Evolutionary conservation across 2,888 invertebrate genomes (phyloP).

Genomic region (Lamellibrachia satsuma): DNA sequence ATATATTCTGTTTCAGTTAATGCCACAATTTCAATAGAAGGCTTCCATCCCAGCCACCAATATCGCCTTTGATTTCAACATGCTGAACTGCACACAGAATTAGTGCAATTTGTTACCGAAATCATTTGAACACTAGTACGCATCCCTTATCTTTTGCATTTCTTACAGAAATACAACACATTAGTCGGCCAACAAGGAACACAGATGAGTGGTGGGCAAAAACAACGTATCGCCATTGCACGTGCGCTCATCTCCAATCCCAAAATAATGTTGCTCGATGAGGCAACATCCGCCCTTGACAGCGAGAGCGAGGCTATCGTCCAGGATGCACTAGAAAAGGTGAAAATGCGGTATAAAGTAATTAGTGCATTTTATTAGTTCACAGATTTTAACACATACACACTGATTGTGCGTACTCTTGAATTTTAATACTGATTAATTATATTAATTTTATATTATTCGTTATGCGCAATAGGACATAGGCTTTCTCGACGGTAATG

Average conservation of each 20-base stretch:
- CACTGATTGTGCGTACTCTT: not conserved
- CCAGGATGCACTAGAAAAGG: constrained; percentile 75
- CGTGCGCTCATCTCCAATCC: constrained; percentile 73
- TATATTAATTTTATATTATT: no score
- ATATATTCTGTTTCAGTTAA: no score
- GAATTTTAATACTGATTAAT: no score
- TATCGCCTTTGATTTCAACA: not conserved
- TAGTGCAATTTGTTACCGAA: no score
- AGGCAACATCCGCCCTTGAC: constrained; percentile 61
- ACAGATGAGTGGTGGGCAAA: constrained; percentile 43
- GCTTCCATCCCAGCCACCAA: no score
- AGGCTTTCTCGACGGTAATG: no score
- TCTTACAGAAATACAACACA: constrained; percentile 62
- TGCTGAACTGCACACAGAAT: not conserved
- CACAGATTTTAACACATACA: not conserved
- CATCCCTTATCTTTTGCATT: not conserved
- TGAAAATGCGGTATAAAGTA: not conserved
- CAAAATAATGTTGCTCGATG: constrained; percentile 70
- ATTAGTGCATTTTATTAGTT: not conserved
- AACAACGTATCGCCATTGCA: constrained; percentile 66
- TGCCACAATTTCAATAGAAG: no score
- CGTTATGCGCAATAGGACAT: no score
- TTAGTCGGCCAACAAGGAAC: constrained; percentile 65
- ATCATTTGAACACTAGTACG: not conserved
- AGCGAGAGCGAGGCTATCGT: constrained; percentile 69